Evolutionary conservation across 2,888 invertebrate genomes (phyloP).

Genomic region (Aquatica leii): DNA sequence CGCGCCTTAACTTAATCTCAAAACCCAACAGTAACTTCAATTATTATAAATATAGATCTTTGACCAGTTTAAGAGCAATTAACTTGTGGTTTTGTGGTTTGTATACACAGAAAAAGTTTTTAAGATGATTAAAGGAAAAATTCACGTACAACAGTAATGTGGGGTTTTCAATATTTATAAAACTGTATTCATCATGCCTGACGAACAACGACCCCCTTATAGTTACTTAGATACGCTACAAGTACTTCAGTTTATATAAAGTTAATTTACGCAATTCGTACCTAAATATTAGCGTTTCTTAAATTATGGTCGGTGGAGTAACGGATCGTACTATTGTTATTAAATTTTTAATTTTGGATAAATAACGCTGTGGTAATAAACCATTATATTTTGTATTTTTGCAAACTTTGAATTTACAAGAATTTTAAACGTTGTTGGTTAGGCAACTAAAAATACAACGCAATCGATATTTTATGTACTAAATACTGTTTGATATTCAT

Average conservation of each 20-base stretch:
- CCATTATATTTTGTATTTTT: no score
- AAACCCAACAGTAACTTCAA: constrained; percentile 5
- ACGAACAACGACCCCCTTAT: constrained; percentile 33
- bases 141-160: constrained; percentile 31
- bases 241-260: constrained; percentile 21
- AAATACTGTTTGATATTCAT: no score
- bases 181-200: constrained; percentile 34
- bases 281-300: constrained; percentile 18
- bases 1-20: constrained; percentile 1
- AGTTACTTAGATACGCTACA: constrained; percentile 35
- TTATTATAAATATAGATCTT: no score
- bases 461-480: no score
- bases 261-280: constrained; percentile 25
- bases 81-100: constrained; percentile 43
- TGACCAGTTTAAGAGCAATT: constrained; percentile 25
- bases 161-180: constrained; percentile 32
- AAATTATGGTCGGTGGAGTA: constrained; percentile 14
- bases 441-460: no score
- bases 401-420: no score
- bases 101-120: constrained; percentile 24
- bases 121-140: constrained; percentile 30
- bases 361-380: no score
- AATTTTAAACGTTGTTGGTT: no score
- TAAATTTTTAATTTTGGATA: background rate
- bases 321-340: constrained; percentile 9